Conservation (phyloP, 2,888 invertebrate genomes). For the Pardosa pseudoannulata region DNA sequence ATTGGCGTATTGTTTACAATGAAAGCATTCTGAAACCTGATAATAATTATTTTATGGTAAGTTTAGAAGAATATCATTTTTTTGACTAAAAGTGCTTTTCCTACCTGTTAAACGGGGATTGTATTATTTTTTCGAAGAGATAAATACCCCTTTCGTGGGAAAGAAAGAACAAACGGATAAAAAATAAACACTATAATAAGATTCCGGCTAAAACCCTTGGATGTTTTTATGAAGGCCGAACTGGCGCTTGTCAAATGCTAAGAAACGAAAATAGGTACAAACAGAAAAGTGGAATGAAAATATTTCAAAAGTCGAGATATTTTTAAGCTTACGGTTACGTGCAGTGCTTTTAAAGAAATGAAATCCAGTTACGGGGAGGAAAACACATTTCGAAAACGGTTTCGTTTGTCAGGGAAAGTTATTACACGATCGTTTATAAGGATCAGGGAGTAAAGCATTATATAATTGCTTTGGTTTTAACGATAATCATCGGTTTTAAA, state of each 20-base stretch:
- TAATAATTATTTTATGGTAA: too few relatives aligned
- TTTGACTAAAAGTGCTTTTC: too few relatives aligned
- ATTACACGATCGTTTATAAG: not conserved
- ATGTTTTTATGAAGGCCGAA: not conserved
- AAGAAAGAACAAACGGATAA: too few relatives aligned
- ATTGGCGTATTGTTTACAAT: too few relatives aligned
- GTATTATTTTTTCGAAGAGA: too few relatives aligned
- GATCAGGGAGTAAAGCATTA: not conserved
- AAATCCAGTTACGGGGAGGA: not conserved
- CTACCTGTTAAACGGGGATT: too few relatives aligned
- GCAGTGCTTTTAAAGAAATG: slow-evolving; percentile 5
- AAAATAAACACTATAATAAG: not conserved
- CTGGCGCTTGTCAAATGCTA: not conserved
- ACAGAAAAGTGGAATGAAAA: not conserved
- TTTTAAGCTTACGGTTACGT: not conserved
- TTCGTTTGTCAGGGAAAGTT: not conserved
- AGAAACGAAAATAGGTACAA: slow-evolving; percentile 1
- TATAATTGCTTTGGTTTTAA: not conserved
- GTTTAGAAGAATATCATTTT: too few relatives aligned
- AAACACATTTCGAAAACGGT: not conserved
- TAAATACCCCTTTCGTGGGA: too few relatives aligned
- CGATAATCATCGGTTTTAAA: not conserved
- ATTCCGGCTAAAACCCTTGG: not conserved
- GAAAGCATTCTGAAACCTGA: too few relatives aligned
- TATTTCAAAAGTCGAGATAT: slow-evolving; percentile 7